Evolutionary conservation across 2,113 vertebrate species (phyloP).

Genomic region (Platycercus adscitus): DNA sequence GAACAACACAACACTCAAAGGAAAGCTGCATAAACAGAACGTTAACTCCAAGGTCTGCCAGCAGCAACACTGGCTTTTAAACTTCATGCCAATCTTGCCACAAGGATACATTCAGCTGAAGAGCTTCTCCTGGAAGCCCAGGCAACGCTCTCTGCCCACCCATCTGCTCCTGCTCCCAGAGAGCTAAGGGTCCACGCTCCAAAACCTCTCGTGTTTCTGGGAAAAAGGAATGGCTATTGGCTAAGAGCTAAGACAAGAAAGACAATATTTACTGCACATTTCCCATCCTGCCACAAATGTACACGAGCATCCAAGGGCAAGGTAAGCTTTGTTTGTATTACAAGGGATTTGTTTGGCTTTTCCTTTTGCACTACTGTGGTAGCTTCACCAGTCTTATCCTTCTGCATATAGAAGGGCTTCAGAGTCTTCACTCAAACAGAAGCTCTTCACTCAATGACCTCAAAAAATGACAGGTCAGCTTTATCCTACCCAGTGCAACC

Average conservation of each 20-base stretch:
- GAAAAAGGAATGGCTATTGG: not conserved
- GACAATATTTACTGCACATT: not conserved
- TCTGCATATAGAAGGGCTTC: not conserved
- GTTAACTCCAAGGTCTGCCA: not conserved
- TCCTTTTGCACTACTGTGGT: not conserved
- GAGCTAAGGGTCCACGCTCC: rapidly evolving
- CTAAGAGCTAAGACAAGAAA: not conserved
- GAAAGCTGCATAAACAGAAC: not conserved
- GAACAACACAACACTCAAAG: not conserved
- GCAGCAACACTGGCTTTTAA: not conserved
- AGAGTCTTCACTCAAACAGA: not conserved
- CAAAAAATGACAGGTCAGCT: not conserved
- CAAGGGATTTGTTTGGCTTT: not conserved
- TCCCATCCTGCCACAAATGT: not conserved
- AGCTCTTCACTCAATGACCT: not conserved
- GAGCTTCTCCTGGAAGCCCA: not conserved
- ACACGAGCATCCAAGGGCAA: rapidly evolving
- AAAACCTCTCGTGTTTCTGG: not conserved
- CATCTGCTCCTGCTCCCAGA: not conserved
- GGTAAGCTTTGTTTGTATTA: not conserved
- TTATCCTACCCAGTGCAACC: not conserved
- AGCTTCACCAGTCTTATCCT: not conserved
- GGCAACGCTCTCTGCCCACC: not conserved
- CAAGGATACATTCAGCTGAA: not conserved
- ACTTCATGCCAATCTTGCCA: not conserved